phyloP scores from a whole-genome alignment of 2,888 invertebrate genomes.

The Arctia plantaginis region DNA sequence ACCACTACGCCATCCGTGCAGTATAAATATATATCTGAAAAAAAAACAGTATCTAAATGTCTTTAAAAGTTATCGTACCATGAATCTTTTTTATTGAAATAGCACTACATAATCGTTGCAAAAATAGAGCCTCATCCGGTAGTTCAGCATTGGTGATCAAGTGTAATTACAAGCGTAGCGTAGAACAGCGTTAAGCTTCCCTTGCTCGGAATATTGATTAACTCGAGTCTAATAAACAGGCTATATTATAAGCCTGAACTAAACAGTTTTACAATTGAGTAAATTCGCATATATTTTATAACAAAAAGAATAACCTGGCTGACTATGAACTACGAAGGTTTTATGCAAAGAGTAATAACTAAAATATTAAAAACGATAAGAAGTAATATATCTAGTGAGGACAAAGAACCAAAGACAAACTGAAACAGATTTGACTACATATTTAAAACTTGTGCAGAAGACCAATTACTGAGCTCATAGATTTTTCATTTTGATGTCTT shows the following conservation, averaged over 20 bases:
- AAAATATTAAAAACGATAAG: too few relatives aligned
- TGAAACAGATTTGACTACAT: too few relatives aligned
- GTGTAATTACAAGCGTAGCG: conserved; percentile 37
- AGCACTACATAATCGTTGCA: conserved; percentile 35
- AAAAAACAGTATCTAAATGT: conserved; percentile 3
- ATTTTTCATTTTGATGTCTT: too few relatives aligned
- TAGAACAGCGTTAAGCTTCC: conserved; percentile 33
- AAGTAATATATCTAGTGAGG: too few relatives aligned
- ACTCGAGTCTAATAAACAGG: background rate
- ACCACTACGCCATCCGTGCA: too few relatives aligned
- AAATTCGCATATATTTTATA: background rate
- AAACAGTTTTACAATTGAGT: background rate
- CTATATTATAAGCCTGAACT: background rate
- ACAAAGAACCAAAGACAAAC: too few relatives aligned
- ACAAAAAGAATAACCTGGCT: background rate
- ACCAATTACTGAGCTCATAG: too few relatives aligned
- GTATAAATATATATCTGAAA: too few relatives aligned
- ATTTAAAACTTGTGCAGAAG: too few relatives aligned
- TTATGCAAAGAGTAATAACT: too few relatives aligned
- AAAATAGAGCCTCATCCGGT: conserved; percentile 39
- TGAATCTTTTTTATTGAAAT: conserved; percentile 21
- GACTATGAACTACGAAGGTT: too few relatives aligned
- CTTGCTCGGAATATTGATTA: conserved; percentile 20
- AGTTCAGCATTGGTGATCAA: conserved; percentile 28
- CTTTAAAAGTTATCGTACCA: conserved; percentile 3